phyloP scores from a whole-genome alignment of 2,113 vertebrate species.

The Perca schrenkii region DNA sequence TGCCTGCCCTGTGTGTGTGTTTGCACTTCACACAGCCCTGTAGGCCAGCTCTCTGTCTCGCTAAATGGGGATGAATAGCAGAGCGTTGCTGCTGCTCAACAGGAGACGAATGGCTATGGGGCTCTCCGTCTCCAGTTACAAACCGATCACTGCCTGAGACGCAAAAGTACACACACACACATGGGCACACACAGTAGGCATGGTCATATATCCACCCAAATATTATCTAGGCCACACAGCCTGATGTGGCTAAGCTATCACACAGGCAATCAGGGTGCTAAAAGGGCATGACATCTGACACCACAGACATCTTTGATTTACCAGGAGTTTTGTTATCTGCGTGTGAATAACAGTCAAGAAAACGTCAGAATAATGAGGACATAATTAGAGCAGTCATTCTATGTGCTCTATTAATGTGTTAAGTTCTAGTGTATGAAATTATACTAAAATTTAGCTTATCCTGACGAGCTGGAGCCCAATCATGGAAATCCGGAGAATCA shows the following conservation, averaged over 20 bases:
- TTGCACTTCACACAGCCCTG: constrained; percentile 63
- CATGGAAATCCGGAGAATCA: not conserved
- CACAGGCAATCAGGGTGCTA: constrained; percentile 17
- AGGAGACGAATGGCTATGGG: constrained; percentile 65
- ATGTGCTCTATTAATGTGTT: not conserved
- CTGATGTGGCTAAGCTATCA: constrained; percentile 27
- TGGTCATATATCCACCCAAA: constrained; percentile 34
- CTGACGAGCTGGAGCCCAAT: not conserved
- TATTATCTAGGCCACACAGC: constrained; percentile 38
- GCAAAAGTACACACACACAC: constrained; percentile 1
- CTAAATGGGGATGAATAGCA: constrained; percentile 78
- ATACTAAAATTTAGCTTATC: not conserved
- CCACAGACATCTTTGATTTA: constrained; percentile 17
- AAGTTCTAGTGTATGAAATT: not conserved
- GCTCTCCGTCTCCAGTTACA: constrained; percentile 67
- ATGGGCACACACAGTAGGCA: not conserved
- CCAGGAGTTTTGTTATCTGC: not conserved
- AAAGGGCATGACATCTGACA: constrained; percentile 29
- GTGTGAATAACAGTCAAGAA: constrained; percentile 2
- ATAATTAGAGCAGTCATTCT: not conserved
- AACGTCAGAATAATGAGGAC: not conserved
- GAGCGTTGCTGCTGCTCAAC: constrained; percentile 65
- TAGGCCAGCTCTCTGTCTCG: constrained; percentile 68
- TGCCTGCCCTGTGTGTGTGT: constrained; percentile 28
- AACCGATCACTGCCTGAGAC: constrained; percentile 48